Evolutionary conservation across 1,140 invertebrate species (phyloP), one percentile per base, ranked within the genome.

Genomic region (Tetragnatha versicolor): DNA sequence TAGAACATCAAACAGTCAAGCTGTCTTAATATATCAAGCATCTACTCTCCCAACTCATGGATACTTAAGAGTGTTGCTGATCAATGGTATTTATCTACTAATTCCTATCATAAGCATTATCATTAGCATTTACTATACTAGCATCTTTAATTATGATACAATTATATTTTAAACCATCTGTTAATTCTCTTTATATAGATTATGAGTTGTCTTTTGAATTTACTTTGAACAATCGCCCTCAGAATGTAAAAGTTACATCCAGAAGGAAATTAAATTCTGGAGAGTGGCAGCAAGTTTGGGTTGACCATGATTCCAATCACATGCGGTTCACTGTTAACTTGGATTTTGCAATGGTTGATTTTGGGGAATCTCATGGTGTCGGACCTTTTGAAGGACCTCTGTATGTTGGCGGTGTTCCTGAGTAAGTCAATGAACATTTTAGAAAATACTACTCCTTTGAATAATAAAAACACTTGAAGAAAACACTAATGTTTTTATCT

Each of bases 281-380:
- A 0, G 94, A 96, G 84, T 98, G 95, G 95, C 95, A 98, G 84
- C 94, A 96, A 86, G 93, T 97, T 80, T 94, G 81, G 65, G 81
- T 87, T 9, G 86, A 87, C 63, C 83, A 85, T 83, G 96, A 97
- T 85, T 91, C 93, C 83, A 93, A 96, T 85, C 94, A 98, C 85
- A 94, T 97, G n/a, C 86, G 94, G 70, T 95, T 96, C 84, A 95
- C 94, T 90, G 91, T 97, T 68, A 96, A 96, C 84, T 93, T 91
- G 35, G 92, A 95, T 82, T 93, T 90, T 81, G 89, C 93, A 86
- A 95, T 95, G 93, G 90, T 94, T 3, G 92, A 95, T 87, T 86
- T 96, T 45, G 85, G 92, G 70, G 89, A 92, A 20, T 93, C 94
- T 84, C 93, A 96, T 83, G 92, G 94, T 82, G 95, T 96, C 84